phyloP scores from a whole-genome alignment of 2,113 vertebrate species.

The Alouatta palliata region DNA sequence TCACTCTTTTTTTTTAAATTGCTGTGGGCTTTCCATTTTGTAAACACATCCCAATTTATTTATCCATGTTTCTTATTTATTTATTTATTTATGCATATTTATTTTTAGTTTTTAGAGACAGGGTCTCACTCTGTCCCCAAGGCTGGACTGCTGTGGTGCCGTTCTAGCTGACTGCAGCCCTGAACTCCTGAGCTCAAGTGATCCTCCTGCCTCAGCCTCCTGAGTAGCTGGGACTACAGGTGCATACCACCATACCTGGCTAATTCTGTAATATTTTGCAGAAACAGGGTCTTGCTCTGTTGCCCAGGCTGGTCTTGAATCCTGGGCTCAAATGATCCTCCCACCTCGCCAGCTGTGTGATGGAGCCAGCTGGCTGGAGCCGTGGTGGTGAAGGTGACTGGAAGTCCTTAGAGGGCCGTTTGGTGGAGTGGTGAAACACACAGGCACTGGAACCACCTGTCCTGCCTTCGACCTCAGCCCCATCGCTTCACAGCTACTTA shows the following conservation, averaged over 20 bases:
- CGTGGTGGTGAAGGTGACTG: fast-evolving
- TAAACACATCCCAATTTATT: background rate
- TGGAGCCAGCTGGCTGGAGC: background rate
- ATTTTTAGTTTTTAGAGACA: background rate
- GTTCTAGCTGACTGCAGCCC: background rate
- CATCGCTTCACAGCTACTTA: background rate
- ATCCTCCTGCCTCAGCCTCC: background rate
- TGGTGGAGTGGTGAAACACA: background rate
- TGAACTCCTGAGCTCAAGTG: background rate
- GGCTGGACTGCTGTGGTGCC: background rate
- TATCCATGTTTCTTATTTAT: background rate
- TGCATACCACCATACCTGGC: background rate
- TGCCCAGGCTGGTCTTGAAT: background rate
- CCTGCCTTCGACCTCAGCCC: background rate
- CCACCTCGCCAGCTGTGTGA: too few species aligned
- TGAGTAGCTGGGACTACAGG: background rate
- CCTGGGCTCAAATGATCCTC: background rate
- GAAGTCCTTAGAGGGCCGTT: background rate
- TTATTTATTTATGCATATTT: background rate
- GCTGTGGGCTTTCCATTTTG: background rate
- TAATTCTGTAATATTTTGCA: background rate
- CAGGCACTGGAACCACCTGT: background rate
- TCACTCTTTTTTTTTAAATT: background rate
- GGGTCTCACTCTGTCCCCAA: background rate
- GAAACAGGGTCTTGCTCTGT: background rate